Evolutionary conservation across 2,113 vertebrate species (phyloP).

Genomic region (Struthidea cinerea): DNA sequence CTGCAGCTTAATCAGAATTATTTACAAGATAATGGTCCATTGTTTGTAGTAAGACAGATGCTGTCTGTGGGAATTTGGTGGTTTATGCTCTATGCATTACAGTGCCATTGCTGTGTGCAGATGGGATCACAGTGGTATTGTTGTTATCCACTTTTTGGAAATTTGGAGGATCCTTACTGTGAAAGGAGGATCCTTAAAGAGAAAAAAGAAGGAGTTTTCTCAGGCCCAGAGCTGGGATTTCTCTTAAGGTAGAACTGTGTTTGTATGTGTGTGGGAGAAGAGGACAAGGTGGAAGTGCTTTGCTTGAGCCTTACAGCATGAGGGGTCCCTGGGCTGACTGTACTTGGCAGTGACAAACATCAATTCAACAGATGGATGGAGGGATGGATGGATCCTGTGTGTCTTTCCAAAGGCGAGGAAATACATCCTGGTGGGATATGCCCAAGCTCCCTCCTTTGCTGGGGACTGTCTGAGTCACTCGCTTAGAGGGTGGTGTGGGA

Average conservation of each 20-base stretch:
- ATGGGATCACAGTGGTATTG: slow-evolving; percentile 71
- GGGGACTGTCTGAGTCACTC: neutral
- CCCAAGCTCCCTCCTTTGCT: neutral
- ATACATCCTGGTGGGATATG: neutral
- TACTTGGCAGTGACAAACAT: neutral
- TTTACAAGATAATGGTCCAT: slow-evolving; percentile 84
- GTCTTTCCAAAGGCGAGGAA: neutral
- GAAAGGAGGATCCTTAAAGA: slow-evolving; percentile 14
- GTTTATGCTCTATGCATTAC: slow-evolving; percentile 72
- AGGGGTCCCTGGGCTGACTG: neutral
- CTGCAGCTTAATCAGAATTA: slow-evolving; percentile 82
- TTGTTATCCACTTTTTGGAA: slow-evolving; percentile 64
- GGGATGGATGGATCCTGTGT: neutral
- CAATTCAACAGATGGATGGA: neutral
- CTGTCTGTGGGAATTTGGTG: slow-evolving; percentile 80
- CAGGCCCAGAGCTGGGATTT: neutral
- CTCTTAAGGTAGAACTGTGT: neutral
- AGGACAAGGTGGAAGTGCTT: neutral
- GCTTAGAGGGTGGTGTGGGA: neutral
- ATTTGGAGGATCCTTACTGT: slow-evolving; percentile 53
- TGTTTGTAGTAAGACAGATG: slow-evolving; percentile 82
- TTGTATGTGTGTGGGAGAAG: rapidly evolving
- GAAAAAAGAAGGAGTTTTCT: neutral
- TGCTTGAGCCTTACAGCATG: neutral
- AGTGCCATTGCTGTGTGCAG: slow-evolving; percentile 71